These are phyloP conservation scores for Trissolcus japonicus DNA, from an alignment of 2,888 invertebrate genomes.

Conservation along the genomic window DNA sequence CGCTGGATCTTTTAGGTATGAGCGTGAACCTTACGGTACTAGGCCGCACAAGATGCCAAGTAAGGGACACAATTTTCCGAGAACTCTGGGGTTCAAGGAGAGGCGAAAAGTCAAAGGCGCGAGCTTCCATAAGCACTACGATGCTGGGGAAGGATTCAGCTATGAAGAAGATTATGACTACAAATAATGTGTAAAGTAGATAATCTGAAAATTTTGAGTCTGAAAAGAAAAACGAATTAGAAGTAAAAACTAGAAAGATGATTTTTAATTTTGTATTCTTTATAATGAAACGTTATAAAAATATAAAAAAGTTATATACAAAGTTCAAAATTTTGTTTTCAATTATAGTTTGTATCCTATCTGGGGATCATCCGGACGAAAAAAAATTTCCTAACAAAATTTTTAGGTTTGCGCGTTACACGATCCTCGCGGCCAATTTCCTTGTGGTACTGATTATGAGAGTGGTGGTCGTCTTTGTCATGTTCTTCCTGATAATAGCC, in stretches of 20 bases:
- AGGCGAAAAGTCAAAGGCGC: background rate
- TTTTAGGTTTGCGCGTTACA: conserved; percentile 27
- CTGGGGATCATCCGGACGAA: conserved; percentile 50
- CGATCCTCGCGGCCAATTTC: conserved; percentile 59
- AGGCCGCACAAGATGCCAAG: background rate
- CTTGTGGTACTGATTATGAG: conserved; percentile 58
- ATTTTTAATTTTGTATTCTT: background rate
- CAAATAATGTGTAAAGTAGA: background rate
- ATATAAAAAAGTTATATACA: conserved; percentile 46
- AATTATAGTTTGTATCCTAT: conserved; percentile 13
- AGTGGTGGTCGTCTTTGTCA: conserved; percentile 56
- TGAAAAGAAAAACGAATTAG: background rate
- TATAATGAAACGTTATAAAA: conserved; percentile 1
- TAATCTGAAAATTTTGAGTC: background rate
- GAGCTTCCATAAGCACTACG: conserved; percentile 4
- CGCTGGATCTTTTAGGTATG: conserved; percentile 6
- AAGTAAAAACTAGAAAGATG: background rate
- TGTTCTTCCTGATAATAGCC: conserved; percentile 61
- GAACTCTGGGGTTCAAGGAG: background rate
- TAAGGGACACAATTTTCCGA: conserved; percentile 2
- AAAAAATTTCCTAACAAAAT: conserved; percentile 46
- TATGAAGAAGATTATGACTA: conserved; percentile 34
- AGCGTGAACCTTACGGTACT: background rate
- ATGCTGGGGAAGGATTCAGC: conserved; percentile 7
- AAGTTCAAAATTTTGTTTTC: background rate